Evolutionary conservation across 1,140 invertebrate genomes (phyloP).

Genomic region (Orchesella cincta): DNA sequence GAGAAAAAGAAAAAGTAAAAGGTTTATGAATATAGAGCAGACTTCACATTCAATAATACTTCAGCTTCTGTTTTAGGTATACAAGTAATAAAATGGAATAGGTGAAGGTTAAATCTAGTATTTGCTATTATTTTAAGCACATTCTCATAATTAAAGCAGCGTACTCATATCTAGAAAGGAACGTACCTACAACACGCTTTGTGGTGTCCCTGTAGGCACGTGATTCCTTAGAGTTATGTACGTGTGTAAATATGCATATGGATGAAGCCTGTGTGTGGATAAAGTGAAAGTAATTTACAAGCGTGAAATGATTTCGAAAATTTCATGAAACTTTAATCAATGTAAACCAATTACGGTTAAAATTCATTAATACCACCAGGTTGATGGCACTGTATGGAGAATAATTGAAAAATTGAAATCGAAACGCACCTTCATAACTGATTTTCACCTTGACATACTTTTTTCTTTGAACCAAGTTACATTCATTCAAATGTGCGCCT

Average conservation of each 20-base stretch:
- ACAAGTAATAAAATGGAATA: slow-evolving; percentile 14
- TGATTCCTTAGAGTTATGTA: background rate
- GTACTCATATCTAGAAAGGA: too few species aligned
- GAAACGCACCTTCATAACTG: too few species aligned
- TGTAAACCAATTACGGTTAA: too few species aligned
- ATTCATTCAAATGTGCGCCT: too few species aligned
- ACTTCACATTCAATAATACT: background rate
- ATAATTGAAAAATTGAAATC: too few species aligned
- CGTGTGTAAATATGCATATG: background rate
- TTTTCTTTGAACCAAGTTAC: too few species aligned
- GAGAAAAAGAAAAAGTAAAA: slow-evolving; percentile 20
- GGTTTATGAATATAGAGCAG: background rate
- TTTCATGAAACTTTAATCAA: too few species aligned
- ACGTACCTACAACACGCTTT: too few species aligned
- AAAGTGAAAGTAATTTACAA: too few species aligned
- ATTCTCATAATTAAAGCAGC: slow-evolving; percentile 26
- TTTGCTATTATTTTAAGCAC: slow-evolving; percentile 1
- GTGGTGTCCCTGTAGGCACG: background rate
- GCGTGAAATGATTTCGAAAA: background rate
- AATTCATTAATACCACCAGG: too few species aligned
- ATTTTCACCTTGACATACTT: too few species aligned
- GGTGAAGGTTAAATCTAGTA: slow-evolving; percentile 25
- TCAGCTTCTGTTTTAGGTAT: background rate
- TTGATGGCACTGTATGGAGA: too few species aligned
- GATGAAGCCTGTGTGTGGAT: background rate